These are phyloP conservation scores for Actias luna DNA, from an alignment of 2,888 invertebrate species.

Conservation along the genomic window DNA sequence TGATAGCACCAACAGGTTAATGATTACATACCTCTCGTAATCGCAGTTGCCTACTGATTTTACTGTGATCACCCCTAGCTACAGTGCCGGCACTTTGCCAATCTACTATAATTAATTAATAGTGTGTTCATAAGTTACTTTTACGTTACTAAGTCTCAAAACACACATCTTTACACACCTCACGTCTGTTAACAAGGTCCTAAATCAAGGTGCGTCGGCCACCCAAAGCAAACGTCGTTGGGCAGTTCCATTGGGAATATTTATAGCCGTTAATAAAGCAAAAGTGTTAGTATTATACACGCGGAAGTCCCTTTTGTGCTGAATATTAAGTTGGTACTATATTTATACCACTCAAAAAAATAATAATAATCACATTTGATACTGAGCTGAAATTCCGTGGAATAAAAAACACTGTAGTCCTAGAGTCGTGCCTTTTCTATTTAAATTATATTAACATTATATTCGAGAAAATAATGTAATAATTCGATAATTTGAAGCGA, in stretches of 20 bases:
- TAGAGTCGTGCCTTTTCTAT: no score
- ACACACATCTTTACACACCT: not conserved
- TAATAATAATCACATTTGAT: not conserved
- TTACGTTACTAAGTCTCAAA: not conserved
- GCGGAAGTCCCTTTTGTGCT: not conserved
- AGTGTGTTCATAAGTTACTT: not conserved
- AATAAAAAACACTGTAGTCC: no score
- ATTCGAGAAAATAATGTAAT: no score
- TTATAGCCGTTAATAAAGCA: constrained; percentile 6
- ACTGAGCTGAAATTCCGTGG: no score
- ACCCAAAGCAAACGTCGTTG: not conserved
- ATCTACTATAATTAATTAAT: no score
- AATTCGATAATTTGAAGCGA: no score
- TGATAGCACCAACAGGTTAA: no score
- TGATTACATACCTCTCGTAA: no score
- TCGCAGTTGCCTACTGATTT: no score
- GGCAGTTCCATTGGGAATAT: not conserved
- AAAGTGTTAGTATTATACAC: not conserved
- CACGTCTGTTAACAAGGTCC: not conserved
- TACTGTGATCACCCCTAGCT: no score
- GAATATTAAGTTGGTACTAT: not conserved
- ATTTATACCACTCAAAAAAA: not conserved
- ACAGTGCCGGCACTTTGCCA: no score
- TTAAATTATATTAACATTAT: no score
- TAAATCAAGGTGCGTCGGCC: constrained; percentile 7